A percentile compares a stretch with the other conserved stretches of the same genome.
Evolutionary conservation across 2,888 invertebrate genomes (phyloP).

Genomic region (Nomada ferruginata): DNA sequence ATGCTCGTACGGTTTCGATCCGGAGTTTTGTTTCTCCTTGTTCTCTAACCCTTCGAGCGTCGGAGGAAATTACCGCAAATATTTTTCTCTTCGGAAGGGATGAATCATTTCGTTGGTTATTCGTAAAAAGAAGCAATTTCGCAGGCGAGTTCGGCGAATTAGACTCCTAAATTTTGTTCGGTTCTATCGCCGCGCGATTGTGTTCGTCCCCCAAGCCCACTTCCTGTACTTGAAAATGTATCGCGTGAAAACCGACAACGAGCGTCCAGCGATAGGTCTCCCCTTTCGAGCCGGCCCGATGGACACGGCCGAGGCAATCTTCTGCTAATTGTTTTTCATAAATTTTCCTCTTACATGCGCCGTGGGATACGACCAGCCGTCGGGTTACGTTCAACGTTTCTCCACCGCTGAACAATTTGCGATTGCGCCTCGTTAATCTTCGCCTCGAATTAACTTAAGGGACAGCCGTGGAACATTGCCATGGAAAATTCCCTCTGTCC

Average conservation of each 20-base stretch:
- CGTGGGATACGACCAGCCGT: constrained; percentile 28
- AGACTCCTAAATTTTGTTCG: too few species aligned
- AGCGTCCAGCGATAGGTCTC: constrained; percentile 17
- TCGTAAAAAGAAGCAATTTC: too few species aligned
- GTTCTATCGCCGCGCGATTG: background rate
- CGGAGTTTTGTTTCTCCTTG: too few species aligned
- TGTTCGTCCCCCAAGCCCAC: background rate
- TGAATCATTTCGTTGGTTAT: too few species aligned
- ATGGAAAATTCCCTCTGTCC: too few species aligned
- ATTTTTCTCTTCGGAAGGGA: too few species aligned
- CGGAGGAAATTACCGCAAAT: too few species aligned
- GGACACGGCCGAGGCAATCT: constrained; percentile 44
- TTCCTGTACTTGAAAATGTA: constrained; percentile 33
- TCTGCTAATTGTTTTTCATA: constrained; percentile 51
- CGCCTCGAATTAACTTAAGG: too few species aligned
- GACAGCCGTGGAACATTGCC: too few species aligned
- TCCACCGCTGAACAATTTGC: constrained; percentile 20
- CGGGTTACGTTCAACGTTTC: constrained; percentile 16
- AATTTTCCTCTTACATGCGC: constrained; percentile 44
- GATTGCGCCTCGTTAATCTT: background rate
- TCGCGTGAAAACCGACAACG: constrained; percentile 33
- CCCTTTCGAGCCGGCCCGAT: constrained; percentile 10
- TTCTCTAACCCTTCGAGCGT: too few species aligned
- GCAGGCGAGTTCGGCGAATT: too few species aligned
- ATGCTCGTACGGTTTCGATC: too few species aligned